Evolutionary conservation across 2,888 invertebrate genomes (phyloP).

Genomic region (Protodeltote pygarga): DNA sequence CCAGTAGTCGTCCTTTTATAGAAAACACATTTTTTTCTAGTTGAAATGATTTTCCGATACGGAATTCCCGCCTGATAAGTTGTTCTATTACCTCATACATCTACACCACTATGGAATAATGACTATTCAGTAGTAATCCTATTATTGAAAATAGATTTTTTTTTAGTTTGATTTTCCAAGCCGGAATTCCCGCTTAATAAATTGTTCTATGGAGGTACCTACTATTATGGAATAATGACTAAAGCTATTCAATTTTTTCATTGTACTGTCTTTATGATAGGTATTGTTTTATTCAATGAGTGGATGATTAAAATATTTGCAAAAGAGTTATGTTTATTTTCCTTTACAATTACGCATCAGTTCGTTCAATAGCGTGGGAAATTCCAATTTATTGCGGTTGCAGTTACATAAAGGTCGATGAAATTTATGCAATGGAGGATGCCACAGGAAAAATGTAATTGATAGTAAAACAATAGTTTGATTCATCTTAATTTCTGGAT

Average conservation of each 20-base stretch:
- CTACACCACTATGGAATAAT: not conserved
- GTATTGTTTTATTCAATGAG: not conserved
- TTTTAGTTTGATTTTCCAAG: too few species aligned
- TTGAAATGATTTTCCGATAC: not conserved
- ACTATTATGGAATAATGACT: too few species aligned
- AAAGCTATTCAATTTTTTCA: too few species aligned
- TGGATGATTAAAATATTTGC: not conserved
- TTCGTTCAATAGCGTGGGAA: conserved; percentile 19
- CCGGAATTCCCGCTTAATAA: too few species aligned
- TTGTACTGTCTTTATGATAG: not conserved
- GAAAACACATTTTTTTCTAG: too few species aligned
- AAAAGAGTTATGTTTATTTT: conserved; percentile 5
- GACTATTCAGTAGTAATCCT: too few species aligned
- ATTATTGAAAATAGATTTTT: too few species aligned
- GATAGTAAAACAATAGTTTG: not conserved
- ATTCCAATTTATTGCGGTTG: conserved; percentile 18
- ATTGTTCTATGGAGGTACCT: too few species aligned
- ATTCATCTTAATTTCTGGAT: not conserved
- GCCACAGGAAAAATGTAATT: not conserved
- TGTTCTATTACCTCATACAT: not conserved
- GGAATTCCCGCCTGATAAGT: not conserved
- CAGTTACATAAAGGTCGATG: conserved; percentile 7
- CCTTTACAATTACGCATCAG: conserved; percentile 4
- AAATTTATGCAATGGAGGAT: conserved; percentile 13
- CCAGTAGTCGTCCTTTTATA: too few species aligned